Evolutionary conservation across 2,888 invertebrate genomes (phyloP), one percentile per base, ranked within the genome.

Genomic region (Hypolimnas misippus): DNA sequence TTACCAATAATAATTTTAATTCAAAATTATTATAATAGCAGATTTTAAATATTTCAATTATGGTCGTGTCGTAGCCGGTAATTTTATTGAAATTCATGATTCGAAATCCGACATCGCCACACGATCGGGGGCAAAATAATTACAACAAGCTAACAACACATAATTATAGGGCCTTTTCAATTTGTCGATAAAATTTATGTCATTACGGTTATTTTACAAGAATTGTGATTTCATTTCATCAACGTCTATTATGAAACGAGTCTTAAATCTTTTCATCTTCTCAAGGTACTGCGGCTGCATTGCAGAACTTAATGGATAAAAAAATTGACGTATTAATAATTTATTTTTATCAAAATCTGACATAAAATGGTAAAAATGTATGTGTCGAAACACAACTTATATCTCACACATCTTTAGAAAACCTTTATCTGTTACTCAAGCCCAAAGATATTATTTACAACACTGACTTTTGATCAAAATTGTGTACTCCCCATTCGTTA

Each of bases 201-300:
- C 40, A 44, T 44, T 44, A 52, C 19, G 31, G 14, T 52, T 58
- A 58, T 52, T 58, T 33, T 58, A 58, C 52, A 33, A 58, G 52
- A 58, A 58, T 52, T 44, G 42, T 19, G 16, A n/a, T 52, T 33
- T 44, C 33, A 42, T 52, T 44, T 29, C 21, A 33, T 52, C 16
- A 33, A 12, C 14, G 12, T 21, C 21, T 44, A n/a, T 60, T 60
- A 38, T 60, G 46, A 60, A 49, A 54, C 29, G 19, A 3, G 52
- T 42, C 33, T n/a, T 44, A 54, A 49, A 54, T 60, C 46, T 60
- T 60, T 60, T 60, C 46, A 49, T 49, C 38, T 54, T 38, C 19
- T 12, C 12, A 16, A 35, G 21, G 33, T 29, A 49, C 10, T 42
- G 21, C 31, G 58, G 44, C 58, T 14, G n/a, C 38, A 35, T 58